Evolutionary conservation across 2,888 invertebrate species (phyloP), one percentile per base, ranked within the genome.

Genomic region (Bhutanitis thaidina): DNA sequence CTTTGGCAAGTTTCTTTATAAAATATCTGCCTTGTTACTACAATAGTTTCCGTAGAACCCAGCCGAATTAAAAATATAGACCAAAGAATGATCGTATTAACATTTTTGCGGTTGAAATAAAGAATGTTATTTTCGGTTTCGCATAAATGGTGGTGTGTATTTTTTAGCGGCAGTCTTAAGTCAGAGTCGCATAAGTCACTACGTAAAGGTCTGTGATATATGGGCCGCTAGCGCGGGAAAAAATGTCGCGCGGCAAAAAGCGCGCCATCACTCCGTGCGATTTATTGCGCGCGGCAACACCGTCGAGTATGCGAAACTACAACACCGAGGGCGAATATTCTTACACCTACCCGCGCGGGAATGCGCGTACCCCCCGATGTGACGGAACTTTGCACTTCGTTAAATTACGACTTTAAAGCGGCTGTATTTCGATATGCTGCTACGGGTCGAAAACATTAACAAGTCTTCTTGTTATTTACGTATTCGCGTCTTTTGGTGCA

Each of bases 371-470:
- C 87, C 87, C 88, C 88, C 70, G 87, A 80, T 80, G 88, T 78
- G 87, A 85, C 74, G 80, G 81, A 78, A 88, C 82, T 87, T 86
- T 82, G 77, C 88, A 87, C 87, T 80, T 86, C 76, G 80, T 77
- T 82, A 85, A 87, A 86, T 86, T 81, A 87, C 83, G 81, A 76
- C 74, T 71, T 68, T 67, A 67, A 74, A 71, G 65, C 64, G 58
- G 64, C 61, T 66, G 69, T 74, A 73, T 74, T 70, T 69, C 65
- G 57, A 58, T 59, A 36, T 27, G 12, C 15, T 40, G 16, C 9
- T n/a, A 10, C 20, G 30, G 20, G 35, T 10, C 58, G 54, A 47
- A 54, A 52, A 54, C 56, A 58, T 52, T 49, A 53, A 58, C 55
- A 55, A 57, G 54, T 57, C 58, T 53, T 47, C 51, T 52, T 20